Base-by-base conservation (phyloP, 2,888 invertebrate species). In the Drosophila kanekoi region DNA sequence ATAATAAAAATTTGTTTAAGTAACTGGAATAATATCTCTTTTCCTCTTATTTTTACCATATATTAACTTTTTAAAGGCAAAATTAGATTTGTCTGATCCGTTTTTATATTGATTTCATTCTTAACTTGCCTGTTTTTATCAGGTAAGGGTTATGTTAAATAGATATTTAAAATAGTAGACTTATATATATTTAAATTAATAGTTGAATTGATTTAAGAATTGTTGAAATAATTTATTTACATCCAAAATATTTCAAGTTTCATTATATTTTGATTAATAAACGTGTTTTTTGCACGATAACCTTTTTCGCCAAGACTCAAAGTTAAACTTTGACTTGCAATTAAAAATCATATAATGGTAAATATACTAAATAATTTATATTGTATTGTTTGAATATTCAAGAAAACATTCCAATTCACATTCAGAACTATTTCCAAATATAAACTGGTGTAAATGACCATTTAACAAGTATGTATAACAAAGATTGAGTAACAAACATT, bases 231-330 rank as follows among this genome's bases (percentile, higher is more conserved):
- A 2, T n/a, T 35, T 11, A 20, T n/a, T n/a, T 20, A 2, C 10
- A 10, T 2, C 1, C n/a, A n/a, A 4, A 16, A 20, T 10, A 18
- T 18, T 4, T 4, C 1, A 1, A n/a, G 1, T 38, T 41, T 33
- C n/a, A 11, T 44, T 44, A 20, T 32, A 37, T 20, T 49, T 49
- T 16, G 48, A 65, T 54, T 64, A 18, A 54, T 38, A 64, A 65
- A 28, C 5, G 0, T 11, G 1, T 14, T 35, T 65, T 56, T 44
- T 49, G 1, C 18, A 2, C n/a, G 18, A 33, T 40, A 49, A 49
- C 35, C 33, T 32, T 14, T 38, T 49, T 44, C 13, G 20, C 20
- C 14, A n/a, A 33, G 28, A 45, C 13, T 9, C 40, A 37, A 23
- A 45, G 52, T 28, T 16, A 2, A 10, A 41, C 32, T 66, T 66